Percentiles rank a stretch among this genome's conserved stretches.
phyloP scores from a whole-genome alignment of 35 echinoderm and acorn worm genomes.

The Stichopus chloronotus region DNA sequence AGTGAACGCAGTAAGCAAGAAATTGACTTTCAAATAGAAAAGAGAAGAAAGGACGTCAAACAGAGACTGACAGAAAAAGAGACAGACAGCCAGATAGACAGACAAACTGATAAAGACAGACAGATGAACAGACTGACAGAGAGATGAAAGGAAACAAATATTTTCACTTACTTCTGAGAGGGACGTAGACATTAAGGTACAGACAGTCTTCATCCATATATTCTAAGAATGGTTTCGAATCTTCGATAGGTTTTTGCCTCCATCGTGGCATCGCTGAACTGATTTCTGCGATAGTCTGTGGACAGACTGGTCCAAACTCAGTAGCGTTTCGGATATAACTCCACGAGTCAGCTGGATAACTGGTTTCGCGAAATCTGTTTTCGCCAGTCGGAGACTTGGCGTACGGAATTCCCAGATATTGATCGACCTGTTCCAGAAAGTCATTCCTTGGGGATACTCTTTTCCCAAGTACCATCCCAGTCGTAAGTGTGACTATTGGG shows the following conservation, averaged over 20 bases:
- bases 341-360: slow-evolving; percentile 51
- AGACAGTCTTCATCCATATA: slow-evolving; percentile 87
- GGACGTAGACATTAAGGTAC: slow-evolving; percentile 86
- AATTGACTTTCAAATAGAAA: too few species aligned
- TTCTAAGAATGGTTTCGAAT: slow-evolving; percentile 57
- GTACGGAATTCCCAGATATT: slow-evolving; percentile 88
- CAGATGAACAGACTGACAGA: neutral
- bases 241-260: slow-evolving; percentile 54
- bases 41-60: too few species aligned
- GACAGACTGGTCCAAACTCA: slow-evolving; percentile 72
- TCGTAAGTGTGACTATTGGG: slow-evolving; percentile 45
- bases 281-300: slow-evolving; percentile 56
- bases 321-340: slow-evolving; percentile 69
- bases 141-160: neutral
- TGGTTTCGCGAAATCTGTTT: slow-evolving; percentile 74
- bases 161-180: slow-evolving; percentile 63
- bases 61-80: too few species aligned
- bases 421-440: slow-evolving; percentile 71
- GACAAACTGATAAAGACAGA: neutral
- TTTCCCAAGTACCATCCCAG: slow-evolving; percentile 60
- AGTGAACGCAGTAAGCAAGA: too few species aligned
- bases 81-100: neutral
- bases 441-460: slow-evolving; percentile 57
- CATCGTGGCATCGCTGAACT: slow-evolving; percentile 39
- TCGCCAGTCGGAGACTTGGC: slow-evolving; percentile 68